A percentile compares a stretch with the other conserved stretches of the same genome.
phyloP scores from a whole-genome alignment of 2,888 invertebrate genomes.

The Heteromyza rotundicornis region DNA sequence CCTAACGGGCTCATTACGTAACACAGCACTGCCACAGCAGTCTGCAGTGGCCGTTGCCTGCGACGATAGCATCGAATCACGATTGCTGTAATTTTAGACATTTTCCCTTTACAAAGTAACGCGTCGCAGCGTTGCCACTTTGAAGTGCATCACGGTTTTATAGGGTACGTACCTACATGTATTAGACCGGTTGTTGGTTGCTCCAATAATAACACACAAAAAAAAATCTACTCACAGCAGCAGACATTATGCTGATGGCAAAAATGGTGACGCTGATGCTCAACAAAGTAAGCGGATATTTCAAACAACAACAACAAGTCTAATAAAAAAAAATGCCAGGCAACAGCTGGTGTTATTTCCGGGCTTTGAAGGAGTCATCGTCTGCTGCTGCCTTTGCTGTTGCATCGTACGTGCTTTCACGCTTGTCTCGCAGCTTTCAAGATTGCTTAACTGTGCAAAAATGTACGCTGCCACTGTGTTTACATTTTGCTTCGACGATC shows the following conservation, averaged over 20 bases:
- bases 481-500: conserved; percentile 19
- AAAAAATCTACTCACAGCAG: not conserved
- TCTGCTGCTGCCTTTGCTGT: conserved; percentile 4
- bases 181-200: too few relatives aligned
- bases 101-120: not conserved
- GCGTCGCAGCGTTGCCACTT: not conserved
- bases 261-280: not conserved
- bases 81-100: not conserved
- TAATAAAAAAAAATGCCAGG: too few relatives aligned
- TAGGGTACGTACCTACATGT: too few relatives aligned
- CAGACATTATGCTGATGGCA: conserved; percentile 4
- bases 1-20: not conserved
- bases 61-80: not conserved
- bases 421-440: conserved; percentile 48
- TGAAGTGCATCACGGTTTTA: not conserved
- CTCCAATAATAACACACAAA: too few relatives aligned
- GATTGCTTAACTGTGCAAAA: conserved; percentile 38
- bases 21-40: too few relatives aligned
- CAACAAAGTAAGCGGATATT: conserved; percentile 15
- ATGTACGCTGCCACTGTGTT: conserved; percentile 5
- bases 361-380: not conserved
- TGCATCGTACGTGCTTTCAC: conserved; percentile 44
- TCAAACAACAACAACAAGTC: conserved; percentile 9
- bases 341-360: not conserved
- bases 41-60: too few relatives aligned